phyloP scores from a whole-genome alignment of 2,113 vertebrate species.

The Otocyon megalotis region DNA sequence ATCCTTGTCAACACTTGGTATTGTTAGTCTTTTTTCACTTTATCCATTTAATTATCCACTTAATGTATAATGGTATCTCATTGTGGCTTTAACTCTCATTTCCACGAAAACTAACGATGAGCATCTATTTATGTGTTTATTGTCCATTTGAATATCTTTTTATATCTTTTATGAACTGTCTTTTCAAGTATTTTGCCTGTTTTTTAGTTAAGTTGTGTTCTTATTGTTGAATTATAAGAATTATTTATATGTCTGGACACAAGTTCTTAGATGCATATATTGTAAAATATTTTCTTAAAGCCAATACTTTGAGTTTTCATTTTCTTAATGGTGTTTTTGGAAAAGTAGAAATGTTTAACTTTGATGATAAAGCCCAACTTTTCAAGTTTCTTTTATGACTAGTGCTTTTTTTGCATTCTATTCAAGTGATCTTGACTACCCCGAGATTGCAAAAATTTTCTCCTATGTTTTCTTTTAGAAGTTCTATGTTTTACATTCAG shows the following conservation, averaged over 20 bases:
- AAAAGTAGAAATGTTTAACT: background rate
- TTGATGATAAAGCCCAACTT: background rate
- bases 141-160: background rate
- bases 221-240: constrained; percentile 30
- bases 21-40: background rate
- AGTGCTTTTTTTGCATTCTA: background rate
- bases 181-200: background rate
- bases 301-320: background rate
- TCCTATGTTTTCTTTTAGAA: constrained; percentile 20
- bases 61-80: background rate
- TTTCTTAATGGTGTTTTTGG: background rate
- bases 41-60: background rate
- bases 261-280: background rate
- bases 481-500: background rate
- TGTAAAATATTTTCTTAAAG: background rate
- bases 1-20: background rate
- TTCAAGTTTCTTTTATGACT: background rate
- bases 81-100: background rate
- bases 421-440: background rate
- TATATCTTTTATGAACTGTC: background rate
- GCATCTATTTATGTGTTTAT: background rate
- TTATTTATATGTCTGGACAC: background rate
- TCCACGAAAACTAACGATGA: background rate
- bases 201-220: background rate
- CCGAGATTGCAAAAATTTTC: background rate